These are phyloP conservation scores for Ibycter americanus DNA, from an alignment of 2,797 vertebrate species.

Conservation along the genomic window DNA sequence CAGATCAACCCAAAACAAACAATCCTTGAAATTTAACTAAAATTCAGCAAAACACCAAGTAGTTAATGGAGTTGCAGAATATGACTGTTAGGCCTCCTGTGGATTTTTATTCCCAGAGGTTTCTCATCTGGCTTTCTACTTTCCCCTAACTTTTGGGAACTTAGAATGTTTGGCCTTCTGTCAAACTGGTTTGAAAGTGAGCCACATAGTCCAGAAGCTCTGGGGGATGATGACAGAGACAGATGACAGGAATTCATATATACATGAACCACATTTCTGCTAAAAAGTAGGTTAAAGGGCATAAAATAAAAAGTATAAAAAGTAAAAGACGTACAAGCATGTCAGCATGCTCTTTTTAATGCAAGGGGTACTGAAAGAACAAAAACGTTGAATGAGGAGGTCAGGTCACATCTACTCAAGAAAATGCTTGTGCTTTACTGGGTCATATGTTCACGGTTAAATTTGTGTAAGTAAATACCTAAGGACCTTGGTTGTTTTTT, in stretches of 20 bases:
- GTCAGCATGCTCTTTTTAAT: neutral
- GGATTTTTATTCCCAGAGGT: constrained; percentile 34
- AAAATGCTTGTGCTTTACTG: neutral
- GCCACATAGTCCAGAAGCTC: constrained; percentile 34
- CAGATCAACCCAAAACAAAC: neutral
- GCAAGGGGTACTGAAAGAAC: neutral
- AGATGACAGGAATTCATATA: constrained; percentile 19
- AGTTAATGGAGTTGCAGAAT: neutral
- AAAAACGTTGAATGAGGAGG: neutral
- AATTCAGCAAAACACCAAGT: neutral
- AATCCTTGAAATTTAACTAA: neutral
- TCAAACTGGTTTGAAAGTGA: constrained; percentile 31
- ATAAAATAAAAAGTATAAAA: neutral
- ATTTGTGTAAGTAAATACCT: neutral
- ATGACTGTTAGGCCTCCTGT: neutral
- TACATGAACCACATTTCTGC: neutral
- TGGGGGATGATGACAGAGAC: neutral
- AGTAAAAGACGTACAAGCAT: neutral
- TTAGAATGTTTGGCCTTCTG: constrained; percentile 19
- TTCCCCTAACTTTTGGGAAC: constrained; percentile 37
- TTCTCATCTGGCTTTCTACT: constrained; percentile 49
- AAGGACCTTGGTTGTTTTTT: neutral
- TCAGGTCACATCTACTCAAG: neutral
- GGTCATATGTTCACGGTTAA: neutral
- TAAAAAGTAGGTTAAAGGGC: constrained; percentile 16